Evolutionary conservation across 2,797 vertebrate genomes (phyloP), one percentile per base, ranked within the genome.

Genomic region (Ceyx erithaca): DNA sequence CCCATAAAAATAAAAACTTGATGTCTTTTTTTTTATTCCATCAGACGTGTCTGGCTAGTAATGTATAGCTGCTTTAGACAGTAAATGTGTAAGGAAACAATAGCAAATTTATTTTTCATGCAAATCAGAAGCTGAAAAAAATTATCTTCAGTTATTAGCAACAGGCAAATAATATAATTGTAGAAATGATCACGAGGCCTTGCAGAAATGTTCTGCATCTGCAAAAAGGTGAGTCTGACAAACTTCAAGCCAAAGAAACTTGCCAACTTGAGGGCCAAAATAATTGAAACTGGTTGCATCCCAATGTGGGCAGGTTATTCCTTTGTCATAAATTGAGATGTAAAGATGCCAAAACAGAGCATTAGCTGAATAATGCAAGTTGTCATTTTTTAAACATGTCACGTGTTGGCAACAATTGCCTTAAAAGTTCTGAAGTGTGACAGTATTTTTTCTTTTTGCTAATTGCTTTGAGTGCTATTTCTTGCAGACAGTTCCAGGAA

Each of bases 401-500:
- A 64, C 2, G 7, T 33, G 4, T 31, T 84, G 61, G n/a, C 37
- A 21, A 61, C 51, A 64, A 79, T 67, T 10, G 41, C 57, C 64
- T n/a, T 57, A 12, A 7, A 7, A 63, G 25, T 78, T 77, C 70
- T 90, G 69, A 52, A 70, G 31, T 37, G 43, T 61, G 54, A 71
- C 33, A 78, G 16, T 81, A 55, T 40, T 71, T 89, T 91, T 92
- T 77, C 20, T 62, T 79, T 59, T 85, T 37, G 67, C 59, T 83
- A 55, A 82, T 79, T 81, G 43, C 28, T 88, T n/a, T 72, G 59
- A 66, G 14, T 90, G 49, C 46, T 64, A 40, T 25, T 93, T 58
- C 61, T 94, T 67, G 31, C 33, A 89, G 49, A 76, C 68, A 43
- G 35, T 80, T 95, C 67, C 70, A 85, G 66, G 41, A 79, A 85